Conservation (phyloP, 2,113 vertebrate species). For the Ictalurus furcatus region DNA sequence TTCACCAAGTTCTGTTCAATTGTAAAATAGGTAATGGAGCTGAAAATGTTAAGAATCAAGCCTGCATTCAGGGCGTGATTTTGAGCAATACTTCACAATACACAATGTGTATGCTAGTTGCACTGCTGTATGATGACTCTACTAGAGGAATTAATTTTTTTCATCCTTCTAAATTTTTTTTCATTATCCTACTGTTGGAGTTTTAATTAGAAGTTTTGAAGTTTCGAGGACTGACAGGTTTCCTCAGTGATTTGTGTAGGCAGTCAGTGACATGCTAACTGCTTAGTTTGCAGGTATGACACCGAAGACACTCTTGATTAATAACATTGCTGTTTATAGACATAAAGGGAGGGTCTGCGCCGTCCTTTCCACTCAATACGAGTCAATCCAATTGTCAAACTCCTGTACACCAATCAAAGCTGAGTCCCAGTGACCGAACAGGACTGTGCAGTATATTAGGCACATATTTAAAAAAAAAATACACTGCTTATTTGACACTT, state of each 20-base stretch:
- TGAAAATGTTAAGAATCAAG: background rate
- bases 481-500: background rate
- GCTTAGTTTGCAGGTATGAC: slow-evolving; percentile 1
- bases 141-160: too few relatives aligned
- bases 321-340: background rate
- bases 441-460: background rate
- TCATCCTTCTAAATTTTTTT: too few relatives aligned
- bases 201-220: background rate
- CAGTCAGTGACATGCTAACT: background rate
- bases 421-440: background rate
- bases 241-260: background rate
- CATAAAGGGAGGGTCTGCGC: background rate
- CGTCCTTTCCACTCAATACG: background rate
- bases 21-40: background rate
- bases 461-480: background rate
- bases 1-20: background rate
- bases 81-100: background rate
- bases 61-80: background rate
- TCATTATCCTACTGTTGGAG: background rate
- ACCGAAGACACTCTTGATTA: background rate
- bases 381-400: background rate
- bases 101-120: too few relatives aligned
- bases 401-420: background rate
- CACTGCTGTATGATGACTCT: too few relatives aligned
- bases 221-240: background rate